A percentile compares a stretch with the other conserved stretches of the same genome.
phyloP scores from a whole-genome alignment of 1,140 invertebrate species.

The Drosophila punjabiensis region DNA sequence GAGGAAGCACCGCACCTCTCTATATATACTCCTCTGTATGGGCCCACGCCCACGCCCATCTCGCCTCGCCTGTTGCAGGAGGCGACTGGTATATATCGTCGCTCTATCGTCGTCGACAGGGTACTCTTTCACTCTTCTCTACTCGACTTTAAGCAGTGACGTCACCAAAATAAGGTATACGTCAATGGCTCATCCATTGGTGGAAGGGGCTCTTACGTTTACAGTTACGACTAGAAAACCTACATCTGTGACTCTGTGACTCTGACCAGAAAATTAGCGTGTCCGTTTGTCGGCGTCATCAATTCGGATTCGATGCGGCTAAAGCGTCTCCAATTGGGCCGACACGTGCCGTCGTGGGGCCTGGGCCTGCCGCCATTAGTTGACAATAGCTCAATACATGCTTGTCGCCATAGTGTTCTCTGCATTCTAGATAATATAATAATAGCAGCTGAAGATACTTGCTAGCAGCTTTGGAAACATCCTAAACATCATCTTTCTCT shows the following conservation, averaged over 20 bases:
- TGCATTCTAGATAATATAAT: background rate
- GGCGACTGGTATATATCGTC: background rate
- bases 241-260: conserved; percentile 38
- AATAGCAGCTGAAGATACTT: background rate
- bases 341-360: conserved; percentile 28
- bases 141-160: conserved; percentile 37
- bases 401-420: background rate
- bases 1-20: background rate
- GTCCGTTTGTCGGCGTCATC: conserved; percentile 38
- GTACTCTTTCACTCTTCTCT: conserved; percentile 4
- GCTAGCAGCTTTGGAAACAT: background rate
- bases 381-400: conserved; percentile 5
- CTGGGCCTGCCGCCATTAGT: conserved; percentile 25
- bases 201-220: background rate
- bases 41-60: conserved; percentile 10
- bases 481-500: background rate
- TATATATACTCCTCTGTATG: conserved; percentile 1
- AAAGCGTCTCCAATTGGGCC: conserved; percentile 62
- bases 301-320: conserved; percentile 40
- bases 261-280: conserved; percentile 49
- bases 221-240: conserved; percentile 2
- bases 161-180: conserved; percentile 56
- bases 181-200: conserved; percentile 29
- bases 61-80: conserved; percentile 47
- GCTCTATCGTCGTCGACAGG: conserved; percentile 24